phyloP scores from a whole-genome alignment of 2,797 vertebrate genomes.

The Microcaecilia unicolor region DNA sequence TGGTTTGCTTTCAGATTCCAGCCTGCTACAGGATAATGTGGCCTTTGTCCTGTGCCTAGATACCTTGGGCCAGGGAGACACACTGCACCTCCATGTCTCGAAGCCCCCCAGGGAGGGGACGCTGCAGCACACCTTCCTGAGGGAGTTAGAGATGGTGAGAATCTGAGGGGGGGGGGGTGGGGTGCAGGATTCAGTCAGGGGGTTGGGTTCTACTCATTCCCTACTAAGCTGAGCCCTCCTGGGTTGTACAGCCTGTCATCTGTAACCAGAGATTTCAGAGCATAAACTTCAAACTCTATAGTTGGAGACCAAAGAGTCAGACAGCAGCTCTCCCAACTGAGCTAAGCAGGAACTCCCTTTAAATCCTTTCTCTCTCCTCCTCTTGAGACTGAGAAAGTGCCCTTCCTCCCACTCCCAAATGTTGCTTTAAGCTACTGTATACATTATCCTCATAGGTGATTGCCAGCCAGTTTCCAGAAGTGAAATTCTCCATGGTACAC shows the following conservation, averaged over 20 bases:
- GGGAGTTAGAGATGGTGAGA: conserved; percentile 78
- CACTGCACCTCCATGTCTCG: conserved; percentile 87
- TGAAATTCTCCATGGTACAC: conserved; percentile 95
- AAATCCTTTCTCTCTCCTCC: too few relatives aligned
- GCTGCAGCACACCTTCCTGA: conserved; percentile 77
- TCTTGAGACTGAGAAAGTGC: too few relatives aligned
- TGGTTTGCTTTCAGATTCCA: conserved; percentile 72
- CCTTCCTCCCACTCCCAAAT: too few relatives aligned
- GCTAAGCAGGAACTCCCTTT: too few relatives aligned
- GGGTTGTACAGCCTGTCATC: too few relatives aligned
- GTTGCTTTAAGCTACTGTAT: too few relatives aligned
- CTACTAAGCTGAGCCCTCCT: too few relatives aligned
- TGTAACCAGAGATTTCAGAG: too few relatives aligned
- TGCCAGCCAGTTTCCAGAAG: conserved; percentile 72
- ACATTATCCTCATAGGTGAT: conserved; percentile 55
- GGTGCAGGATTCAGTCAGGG: not conserved
- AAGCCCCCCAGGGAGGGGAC: conserved; percentile 92
- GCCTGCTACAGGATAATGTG: conserved; percentile 93
- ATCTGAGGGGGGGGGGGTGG: not conserved
- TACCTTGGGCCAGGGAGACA: conserved; percentile 77
- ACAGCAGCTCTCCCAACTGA: too few relatives aligned
- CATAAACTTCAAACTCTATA: too few relatives aligned
- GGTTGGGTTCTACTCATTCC: too few relatives aligned
- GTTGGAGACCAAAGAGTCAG: too few relatives aligned
- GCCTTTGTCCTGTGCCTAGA: conserved; percentile 95